A percentile compares a stretch with the other conserved stretches of the same genome.
Evolutionary conservation across 2,113 vertebrate genomes (phyloP).

Genomic region (Sapajus apella): DNA sequence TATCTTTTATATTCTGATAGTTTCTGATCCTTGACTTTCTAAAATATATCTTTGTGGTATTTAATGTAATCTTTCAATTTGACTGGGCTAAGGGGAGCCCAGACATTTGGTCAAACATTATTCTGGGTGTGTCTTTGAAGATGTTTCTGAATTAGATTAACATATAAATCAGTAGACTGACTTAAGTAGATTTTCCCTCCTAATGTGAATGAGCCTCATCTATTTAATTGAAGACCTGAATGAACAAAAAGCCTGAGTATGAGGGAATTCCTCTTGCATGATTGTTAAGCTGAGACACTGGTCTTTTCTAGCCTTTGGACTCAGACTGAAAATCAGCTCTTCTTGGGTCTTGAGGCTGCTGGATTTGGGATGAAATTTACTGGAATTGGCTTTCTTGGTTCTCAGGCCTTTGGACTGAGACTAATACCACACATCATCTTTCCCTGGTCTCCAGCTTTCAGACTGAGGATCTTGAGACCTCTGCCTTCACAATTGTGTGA

Average conservation of each 20-base stretch:
- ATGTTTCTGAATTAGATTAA: background rate
- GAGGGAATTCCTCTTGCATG: background rate
- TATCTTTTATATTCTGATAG: background rate
- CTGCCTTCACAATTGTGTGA: background rate
- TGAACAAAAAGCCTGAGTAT: background rate
- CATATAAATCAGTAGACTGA: background rate
- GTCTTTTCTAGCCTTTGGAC: background rate
- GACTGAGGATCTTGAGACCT: background rate
- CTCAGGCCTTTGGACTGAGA: background rate
- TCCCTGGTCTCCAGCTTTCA: background rate
- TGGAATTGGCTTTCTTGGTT: background rate
- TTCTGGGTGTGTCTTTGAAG: background rate
- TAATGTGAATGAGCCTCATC: background rate
- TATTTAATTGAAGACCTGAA: background rate
- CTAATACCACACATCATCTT: background rate
- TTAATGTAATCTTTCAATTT: background rate
- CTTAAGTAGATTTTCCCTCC: background rate
- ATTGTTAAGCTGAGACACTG: background rate
- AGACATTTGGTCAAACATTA: background rate
- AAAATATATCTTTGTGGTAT: background rate
- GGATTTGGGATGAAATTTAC: background rate
- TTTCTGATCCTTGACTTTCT: background rate
- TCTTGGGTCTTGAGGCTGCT: background rate
- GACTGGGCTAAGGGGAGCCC: background rate
- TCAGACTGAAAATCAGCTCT: background rate